These are phyloP conservation scores for Athene noctua DNA, from an alignment of 2,113 vertebrate species.

Conservation along the genomic window DNA sequence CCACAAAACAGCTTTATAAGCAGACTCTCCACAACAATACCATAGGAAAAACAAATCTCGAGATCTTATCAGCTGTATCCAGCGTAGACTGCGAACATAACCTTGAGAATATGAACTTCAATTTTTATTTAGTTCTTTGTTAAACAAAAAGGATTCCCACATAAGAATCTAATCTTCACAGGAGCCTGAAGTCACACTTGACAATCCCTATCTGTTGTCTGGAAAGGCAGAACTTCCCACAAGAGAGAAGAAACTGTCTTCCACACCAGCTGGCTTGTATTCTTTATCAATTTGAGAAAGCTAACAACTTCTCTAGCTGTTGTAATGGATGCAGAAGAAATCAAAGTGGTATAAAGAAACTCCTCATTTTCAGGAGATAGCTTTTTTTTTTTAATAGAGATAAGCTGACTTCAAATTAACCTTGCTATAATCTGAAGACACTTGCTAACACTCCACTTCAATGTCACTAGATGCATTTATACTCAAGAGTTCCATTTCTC, in stretches of 20 bases:
- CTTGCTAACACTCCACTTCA: background rate
- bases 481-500: background rate
- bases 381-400: background rate
- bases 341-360: background rate
- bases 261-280: background rate
- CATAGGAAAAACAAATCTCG: background rate
- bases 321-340: background rate
- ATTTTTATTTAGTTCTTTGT: background rate
- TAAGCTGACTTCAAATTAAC: background rate
- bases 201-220: background rate
- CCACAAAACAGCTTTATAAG: background rate
- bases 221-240: background rate
- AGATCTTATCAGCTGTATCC: background rate
- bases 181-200: background rate
- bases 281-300: background rate
- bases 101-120: background rate
- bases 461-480: background rate
- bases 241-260: background rate
- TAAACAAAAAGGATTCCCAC: background rate
- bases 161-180: background rate
- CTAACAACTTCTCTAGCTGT: background rate
- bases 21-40: background rate
- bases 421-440: background rate
- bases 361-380: background rate
- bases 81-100: background rate